Evolutionary conservation across 2,888 invertebrate genomes (phyloP).

Genomic region (Andricus quercusramuli): DNA sequence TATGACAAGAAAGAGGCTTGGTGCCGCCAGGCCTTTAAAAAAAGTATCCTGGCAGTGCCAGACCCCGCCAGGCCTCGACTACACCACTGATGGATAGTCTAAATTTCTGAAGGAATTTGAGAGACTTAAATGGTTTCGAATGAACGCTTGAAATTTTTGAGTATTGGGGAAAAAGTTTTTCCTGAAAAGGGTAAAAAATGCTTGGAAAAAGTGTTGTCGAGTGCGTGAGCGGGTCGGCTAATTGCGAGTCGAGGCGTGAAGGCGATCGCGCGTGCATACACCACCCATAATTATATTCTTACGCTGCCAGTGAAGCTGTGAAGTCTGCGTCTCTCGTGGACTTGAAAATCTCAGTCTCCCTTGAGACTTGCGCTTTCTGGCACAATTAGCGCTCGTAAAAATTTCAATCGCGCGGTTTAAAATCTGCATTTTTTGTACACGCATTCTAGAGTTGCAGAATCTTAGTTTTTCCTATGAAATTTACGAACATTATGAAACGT

Average conservation of each 20-base stretch:
- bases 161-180: slow-evolving; percentile 11
- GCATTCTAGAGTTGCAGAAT: neutral
- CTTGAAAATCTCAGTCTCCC: slow-evolving; percentile 2
- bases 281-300: slow-evolving; percentile 56
- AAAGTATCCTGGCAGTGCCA: too few species aligned
- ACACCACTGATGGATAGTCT: too few species aligned
- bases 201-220: slow-evolving; percentile 27
- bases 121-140: neutral
- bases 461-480: neutral
- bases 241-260: slow-evolving; percentile 58
- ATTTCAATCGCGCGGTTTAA: slow-evolving; percentile 14
- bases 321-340: slow-evolving; percentile 45
- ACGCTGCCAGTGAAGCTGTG: slow-evolving; percentile 18
- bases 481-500: neutral
- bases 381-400: slow-evolving; percentile 17
- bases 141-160: neutral
- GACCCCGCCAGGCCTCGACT: too few species aligned
- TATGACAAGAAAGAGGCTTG: too few species aligned
- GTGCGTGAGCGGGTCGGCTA: slow-evolving; percentile 53
- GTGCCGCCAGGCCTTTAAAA: too few species aligned
- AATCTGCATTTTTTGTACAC: neutral
- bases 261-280: slow-evolving; percentile 58
- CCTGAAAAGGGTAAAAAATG: slow-evolving; percentile 20
- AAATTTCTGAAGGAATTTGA: neutral
- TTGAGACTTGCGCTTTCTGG: slow-evolving; percentile 24